Evolutionary conservation across 2,797 vertebrate genomes (phyloP).

Genomic region (Mallotus villosus): DNA sequence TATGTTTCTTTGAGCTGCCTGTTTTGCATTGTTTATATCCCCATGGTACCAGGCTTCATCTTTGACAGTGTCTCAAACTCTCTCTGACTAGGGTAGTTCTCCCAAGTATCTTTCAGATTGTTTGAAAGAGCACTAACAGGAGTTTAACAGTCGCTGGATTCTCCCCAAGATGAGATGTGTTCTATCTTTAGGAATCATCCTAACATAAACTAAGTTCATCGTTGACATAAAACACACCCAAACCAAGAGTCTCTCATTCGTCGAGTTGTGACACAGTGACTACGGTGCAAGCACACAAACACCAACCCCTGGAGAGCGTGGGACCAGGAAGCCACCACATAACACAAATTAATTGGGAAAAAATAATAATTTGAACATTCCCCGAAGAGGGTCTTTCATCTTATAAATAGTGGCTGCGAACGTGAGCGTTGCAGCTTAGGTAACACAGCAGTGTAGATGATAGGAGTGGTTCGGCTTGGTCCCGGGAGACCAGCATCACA

Average conservation of each 20-base stretch:
- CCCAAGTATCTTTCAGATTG: conserved; percentile 19
- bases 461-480: conserved; percentile 64
- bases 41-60: not conserved
- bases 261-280: conserved; percentile 60
- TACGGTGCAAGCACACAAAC: conserved; percentile 61
- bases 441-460: conserved; percentile 72
- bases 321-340: conserved; percentile 62
- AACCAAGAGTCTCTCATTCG: conserved; percentile 47
- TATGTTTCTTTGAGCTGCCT: not conserved
- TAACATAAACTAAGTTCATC: conserved; percentile 33
- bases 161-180: conserved; percentile 26
- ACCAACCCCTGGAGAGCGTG: conserved; percentile 64
- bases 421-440: conserved; percentile 69
- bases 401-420: conserved; percentile 78
- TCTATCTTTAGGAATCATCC: conserved; percentile 37
- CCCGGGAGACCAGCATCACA: conserved; percentile 69
- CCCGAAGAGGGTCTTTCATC: conserved; percentile 78
- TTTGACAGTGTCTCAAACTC: not conserved
- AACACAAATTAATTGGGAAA: conserved; percentile 73
- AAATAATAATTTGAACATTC: conserved; percentile 72
- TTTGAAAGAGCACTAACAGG: conserved; percentile 26
- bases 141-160: conserved; percentile 21
- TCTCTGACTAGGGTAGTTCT: not conserved
- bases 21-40: not conserved
- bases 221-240: conserved; percentile 43